Conservation (phyloP, 37 sponge, comb jelly and placozoan genomes). For the Theonella swinhoei region DNA sequence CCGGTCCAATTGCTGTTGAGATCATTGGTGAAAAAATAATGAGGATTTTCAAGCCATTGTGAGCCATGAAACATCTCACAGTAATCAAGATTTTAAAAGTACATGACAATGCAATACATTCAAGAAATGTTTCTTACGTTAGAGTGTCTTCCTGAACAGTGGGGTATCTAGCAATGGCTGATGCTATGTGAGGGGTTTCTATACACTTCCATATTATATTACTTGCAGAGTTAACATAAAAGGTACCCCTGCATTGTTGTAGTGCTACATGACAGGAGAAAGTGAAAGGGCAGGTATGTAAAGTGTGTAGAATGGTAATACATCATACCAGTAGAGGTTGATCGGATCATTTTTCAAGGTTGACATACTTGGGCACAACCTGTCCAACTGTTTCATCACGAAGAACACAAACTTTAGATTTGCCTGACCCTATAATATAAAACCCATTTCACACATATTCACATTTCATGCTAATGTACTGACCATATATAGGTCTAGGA, state of each 20-base stretch:
- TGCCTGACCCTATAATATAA: background rate
- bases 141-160: too few relatives aligned
- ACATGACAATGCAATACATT: too few relatives aligned
- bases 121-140: too few relatives aligned
- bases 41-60: too few relatives aligned
- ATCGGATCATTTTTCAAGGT: constrained; percentile 14
- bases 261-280: background rate
- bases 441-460: background rate
- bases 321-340: constrained; percentile 23
- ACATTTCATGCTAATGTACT: background rate
- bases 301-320: background rate
- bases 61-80: too few relatives aligned
- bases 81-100: too few relatives aligned
- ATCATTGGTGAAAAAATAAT: too few relatives aligned
- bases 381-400: constrained; percentile 3
- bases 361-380: constrained; percentile 1
- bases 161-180: background rate
- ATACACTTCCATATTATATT: background rate
- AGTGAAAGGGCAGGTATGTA: background rate
- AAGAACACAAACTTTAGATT: background rate
- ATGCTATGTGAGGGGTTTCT: background rate
- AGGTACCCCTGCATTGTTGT: background rate
- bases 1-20: too few relatives aligned
- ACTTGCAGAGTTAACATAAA: background rate
- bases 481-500: constrained; percentile 32